phyloP scores from a whole-genome alignment of 64 coral and sea anemone genomes.

The Pocillopora verrucosa region DNA sequence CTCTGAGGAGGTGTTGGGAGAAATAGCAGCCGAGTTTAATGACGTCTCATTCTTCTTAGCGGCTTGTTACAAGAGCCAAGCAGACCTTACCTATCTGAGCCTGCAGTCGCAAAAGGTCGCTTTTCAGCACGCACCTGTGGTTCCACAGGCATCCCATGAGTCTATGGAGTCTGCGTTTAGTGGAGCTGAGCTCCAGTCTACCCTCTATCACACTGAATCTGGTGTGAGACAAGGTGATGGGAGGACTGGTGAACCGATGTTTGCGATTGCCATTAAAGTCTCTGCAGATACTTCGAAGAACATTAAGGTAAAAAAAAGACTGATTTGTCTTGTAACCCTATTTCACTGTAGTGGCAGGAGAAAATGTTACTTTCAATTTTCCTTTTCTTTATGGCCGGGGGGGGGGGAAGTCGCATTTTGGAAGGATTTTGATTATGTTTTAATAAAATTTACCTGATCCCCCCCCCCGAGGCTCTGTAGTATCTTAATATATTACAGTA shows the following conservation, averaged over 20 bases:
- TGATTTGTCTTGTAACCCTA: too few species aligned
- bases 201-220: constrained; percentile 73
- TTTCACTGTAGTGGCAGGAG: too few species aligned
- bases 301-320: constrained; percentile 53
- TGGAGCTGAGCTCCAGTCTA: constrained; percentile 86
- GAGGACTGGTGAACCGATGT: constrained; percentile 68
- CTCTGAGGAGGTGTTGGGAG: constrained; percentile 36
- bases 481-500: too few species aligned
- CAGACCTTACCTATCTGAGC: constrained; percentile 76
- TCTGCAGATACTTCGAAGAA: constrained; percentile 79
- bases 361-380: too few species aligned
- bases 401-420: too few species aligned
- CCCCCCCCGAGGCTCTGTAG: too few species aligned
- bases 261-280: constrained; percentile 84
- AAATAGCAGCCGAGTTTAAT: constrained; percentile 68
- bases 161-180: constrained; percentile 85
- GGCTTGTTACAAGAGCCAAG: constrained; percentile 87
- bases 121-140: constrained; percentile 71
- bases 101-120: constrained; percentile 67
- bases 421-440: too few species aligned
- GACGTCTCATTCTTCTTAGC: constrained; percentile 77
- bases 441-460: too few species aligned
- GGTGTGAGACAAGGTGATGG: constrained; percentile 53
- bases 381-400: background rate
- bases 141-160: constrained; percentile 52